Evolutionary conservation across 2,797 vertebrate species (phyloP).

Genomic region (Emys orbicularis): DNA sequence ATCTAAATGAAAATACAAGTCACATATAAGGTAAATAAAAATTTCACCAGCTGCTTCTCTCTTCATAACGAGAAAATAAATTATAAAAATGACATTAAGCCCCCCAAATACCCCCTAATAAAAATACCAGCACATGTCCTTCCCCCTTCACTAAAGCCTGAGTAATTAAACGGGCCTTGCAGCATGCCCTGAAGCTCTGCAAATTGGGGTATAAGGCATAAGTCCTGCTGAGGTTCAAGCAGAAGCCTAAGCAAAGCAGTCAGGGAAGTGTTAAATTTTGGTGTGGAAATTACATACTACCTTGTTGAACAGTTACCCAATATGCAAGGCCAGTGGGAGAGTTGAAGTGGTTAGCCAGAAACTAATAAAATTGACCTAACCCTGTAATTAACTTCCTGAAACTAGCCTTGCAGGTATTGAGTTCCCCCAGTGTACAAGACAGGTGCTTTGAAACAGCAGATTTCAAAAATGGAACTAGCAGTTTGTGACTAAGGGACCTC

Average conservation of each 20-base stretch:
- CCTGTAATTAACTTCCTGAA: conserved; percentile 43
- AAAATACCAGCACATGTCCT: background rate
- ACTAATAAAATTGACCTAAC: background rate
- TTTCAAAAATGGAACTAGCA: background rate
- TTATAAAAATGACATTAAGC: background rate
- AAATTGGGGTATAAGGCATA: background rate
- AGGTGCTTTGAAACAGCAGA: background rate
- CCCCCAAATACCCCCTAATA: background rate
- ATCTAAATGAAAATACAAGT: background rate
- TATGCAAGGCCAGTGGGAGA: background rate
- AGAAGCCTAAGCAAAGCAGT: background rate
- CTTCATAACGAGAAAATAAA: background rate
- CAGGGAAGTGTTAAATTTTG: background rate
- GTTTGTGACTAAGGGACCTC: background rate
- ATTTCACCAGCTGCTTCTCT: background rate
- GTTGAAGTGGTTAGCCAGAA: background rate
- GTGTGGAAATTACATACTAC: accelerated
- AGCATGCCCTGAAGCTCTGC: accelerated
- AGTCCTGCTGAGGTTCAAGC: background rate
- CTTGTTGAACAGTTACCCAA: background rate
- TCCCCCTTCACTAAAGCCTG: background rate
- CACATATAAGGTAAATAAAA: background rate
- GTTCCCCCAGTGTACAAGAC: background rate
- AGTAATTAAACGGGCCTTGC: background rate
- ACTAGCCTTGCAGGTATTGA: background rate